Evolutionary conservation across 2,113 vertebrate genomes (phyloP).

Genomic region (Quiscalus mexicanus): DNA sequence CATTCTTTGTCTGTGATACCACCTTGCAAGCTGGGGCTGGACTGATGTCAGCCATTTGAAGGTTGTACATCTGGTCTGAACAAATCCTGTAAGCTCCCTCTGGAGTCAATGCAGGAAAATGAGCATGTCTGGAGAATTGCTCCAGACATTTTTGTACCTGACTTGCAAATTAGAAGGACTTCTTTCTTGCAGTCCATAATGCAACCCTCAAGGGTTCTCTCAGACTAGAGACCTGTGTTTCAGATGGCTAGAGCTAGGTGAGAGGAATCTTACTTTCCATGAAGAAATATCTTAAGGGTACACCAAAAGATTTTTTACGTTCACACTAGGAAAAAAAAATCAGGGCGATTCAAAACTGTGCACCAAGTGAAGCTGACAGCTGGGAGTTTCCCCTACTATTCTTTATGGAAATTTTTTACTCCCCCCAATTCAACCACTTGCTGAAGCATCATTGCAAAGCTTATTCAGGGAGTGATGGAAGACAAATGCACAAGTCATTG

Average conservation of each 20-base stretch:
- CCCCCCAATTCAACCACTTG: fast-evolving
- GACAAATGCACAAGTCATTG: neutral
- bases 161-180: neutral
- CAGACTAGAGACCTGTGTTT: neutral
- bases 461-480: neutral
- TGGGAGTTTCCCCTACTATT: neutral
- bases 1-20: neutral
- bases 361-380: neutral
- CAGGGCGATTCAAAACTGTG: neutral
- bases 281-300: neutral
- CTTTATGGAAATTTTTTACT: neutral
- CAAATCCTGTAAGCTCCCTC: neutral
- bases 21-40: neutral
- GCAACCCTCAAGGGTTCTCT: neutral
- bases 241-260: neutral
- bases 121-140: neutral
- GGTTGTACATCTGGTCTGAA: neutral
- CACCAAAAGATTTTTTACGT: neutral
- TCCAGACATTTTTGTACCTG: neutral
- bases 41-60: fast-evolving
- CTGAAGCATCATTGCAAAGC: neutral
- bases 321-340: neutral
- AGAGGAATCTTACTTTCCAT: neutral
- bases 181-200: neutral
- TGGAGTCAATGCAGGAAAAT: neutral